Evolutionary conservation across 2,888 invertebrate species (phyloP), one percentile per base, ranked within the genome.

Genomic region (Mythimna lalbum): DNA sequence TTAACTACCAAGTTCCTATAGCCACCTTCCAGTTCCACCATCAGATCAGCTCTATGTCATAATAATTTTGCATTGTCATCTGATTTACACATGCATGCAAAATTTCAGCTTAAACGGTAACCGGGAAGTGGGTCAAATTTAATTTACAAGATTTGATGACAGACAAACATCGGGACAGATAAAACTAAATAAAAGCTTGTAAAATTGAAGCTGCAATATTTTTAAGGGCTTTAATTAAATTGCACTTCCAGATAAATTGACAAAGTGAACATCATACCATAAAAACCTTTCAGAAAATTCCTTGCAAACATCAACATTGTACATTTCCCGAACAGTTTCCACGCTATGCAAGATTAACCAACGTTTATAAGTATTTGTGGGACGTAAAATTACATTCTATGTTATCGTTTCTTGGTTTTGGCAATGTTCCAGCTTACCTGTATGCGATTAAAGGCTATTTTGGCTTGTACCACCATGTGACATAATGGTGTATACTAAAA

Each of bases 321-420:
- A 47, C 19, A 43, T 43, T 49, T 52, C 47, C 21, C 53, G n/a
- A 68, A 61, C 56, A 36, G 31, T 3, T 52, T 55, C 56, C 36
- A 57, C 50, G 23, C 66, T 43, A n/a, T 56, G 55, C 27, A 52
- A 68, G 60, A 80, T 76, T 76, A 76, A 68, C 1, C 63, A 6
- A 39, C 63, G 47, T 63, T 82, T 74, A 67, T 72, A 50, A 60
- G 57, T 71, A 71, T 69, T 66, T 80, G 61, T 67, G 63, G 68
- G 36, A 52, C 55, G 61, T 67, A 82, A 81, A 71, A 71, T 81
- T 69, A 76, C 56, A 52, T 67, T 80, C 72, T 65, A 82, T 76
- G 59, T 23, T 63, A 70, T 66, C 62, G 64, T 60, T 49, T 2
- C 17, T 63, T 12, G 19, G 14, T 0, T 63, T 68, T 81, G 83